A percentile compares a stretch with the other conserved stretches of the same genome.
phyloP scores from a whole-genome alignment of 2,113 vertebrate species.

The Limanda limanda region DNA sequence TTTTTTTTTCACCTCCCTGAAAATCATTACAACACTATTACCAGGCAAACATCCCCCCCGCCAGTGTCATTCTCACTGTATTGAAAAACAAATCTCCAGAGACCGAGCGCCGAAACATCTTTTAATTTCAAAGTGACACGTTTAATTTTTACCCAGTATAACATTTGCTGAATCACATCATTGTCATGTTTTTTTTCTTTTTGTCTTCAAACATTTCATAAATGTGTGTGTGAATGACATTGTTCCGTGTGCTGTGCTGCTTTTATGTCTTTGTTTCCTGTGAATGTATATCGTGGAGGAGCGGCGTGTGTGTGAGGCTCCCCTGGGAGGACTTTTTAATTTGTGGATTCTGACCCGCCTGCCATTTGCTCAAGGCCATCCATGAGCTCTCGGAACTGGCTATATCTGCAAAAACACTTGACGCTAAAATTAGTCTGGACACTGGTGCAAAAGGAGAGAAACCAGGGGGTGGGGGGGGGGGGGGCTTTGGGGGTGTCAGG shows the following conservation, averaged over 20 bases:
- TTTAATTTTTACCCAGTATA: slow-evolving; percentile 71
- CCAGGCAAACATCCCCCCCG: slow-evolving; percentile 64
- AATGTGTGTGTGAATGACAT: slow-evolving; percentile 53
- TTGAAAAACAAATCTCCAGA: slow-evolving; percentile 63
- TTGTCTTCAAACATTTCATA: slow-evolving; percentile 54
- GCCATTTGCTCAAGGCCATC: slow-evolving; percentile 75
- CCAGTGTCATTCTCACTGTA: slow-evolving; percentile 62
- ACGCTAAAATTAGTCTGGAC: slow-evolving; percentile 75
- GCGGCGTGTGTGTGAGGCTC: slow-evolving; percentile 44
- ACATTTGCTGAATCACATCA: slow-evolving; percentile 71
- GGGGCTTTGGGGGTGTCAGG: slow-evolving; percentile 17
- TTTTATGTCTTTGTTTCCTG: slow-evolving; percentile 70
- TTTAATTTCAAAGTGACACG: slow-evolving; percentile 73
- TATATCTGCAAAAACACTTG: slow-evolving; percentile 71
- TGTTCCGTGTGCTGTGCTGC: slow-evolving; percentile 51
- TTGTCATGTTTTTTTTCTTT: slow-evolving; percentile 32
- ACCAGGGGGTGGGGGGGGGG: neutral
- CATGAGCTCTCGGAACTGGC: slow-evolving; percentile 65
- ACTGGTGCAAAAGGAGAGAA: slow-evolving; percentile 45
- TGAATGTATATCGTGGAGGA: slow-evolving; percentile 65
- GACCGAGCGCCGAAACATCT: slow-evolving; percentile 62
- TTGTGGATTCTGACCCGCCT: slow-evolving; percentile 77
- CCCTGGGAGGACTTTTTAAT: slow-evolving; percentile 77
- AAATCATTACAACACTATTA: slow-evolving; percentile 64
- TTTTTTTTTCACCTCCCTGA: slow-evolving; percentile 35